Base-by-base conservation (phyloP, 2,888 invertebrate genomes). In the Galeopsomyia nigrocyanea region DNA sequence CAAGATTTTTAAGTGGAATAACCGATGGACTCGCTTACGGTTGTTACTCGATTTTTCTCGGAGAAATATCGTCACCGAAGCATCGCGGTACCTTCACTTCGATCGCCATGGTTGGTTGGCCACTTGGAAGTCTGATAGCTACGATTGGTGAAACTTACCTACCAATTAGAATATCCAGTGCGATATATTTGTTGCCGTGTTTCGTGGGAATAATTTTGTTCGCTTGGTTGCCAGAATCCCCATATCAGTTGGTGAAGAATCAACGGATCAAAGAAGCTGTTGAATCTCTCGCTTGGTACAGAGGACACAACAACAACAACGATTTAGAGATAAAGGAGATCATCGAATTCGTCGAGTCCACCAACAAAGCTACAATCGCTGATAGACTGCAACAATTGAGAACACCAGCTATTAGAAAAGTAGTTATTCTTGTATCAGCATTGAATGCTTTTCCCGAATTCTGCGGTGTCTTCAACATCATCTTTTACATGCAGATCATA, bases 401-500 rank as follows among this genome's bases (percentile, higher is more conserved):
- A 16, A 50, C 51, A 9, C 63, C 60, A 3, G 51, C 47, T 7
- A 77, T 79, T 56, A 72, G 73, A 2, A 81, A 78, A 16, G 81
- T 82, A 0, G 14, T 82, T 17, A 21, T 80, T 3, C 61, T 84
- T 10, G 75, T 78, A 0, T 70, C 74, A 6, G 53, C 79, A 0
- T 67, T 85, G 0, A 81, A 79, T 53, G 74, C 80, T 19, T 81
- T 82, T 49, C 75, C 80, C 53, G 84, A 84, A 60, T 53, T 82
- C 13, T 78, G 80, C 60, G 85, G 86, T 5, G 26, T 83, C 0
- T 79, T 80, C 47, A 77, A 79, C 3, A 70, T 85, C 5, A n/a
- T 80, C 14, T 82, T 79, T 46, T 85, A 84, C 75, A 81, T 82
- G 82, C 84, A 85, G 62, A 79, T 78, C 10, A 82, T 85, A 14